Base-by-base conservation (phyloP, 1,140 invertebrate genomes). In the Steinernema feltiae region DNA sequence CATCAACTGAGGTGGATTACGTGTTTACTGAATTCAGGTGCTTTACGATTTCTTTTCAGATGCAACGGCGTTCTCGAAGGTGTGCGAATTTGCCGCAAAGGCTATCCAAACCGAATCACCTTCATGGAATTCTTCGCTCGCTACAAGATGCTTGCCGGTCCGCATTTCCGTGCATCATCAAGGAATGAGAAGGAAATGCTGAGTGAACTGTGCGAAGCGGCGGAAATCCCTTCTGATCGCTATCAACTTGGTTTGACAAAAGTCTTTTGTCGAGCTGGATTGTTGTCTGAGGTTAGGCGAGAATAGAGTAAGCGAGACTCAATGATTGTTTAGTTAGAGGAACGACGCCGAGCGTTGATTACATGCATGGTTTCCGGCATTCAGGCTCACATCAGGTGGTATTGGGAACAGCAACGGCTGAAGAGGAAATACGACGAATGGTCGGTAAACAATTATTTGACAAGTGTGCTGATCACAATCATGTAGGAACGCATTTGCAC, bases 31-130 rank as follows among this genome's bases (percentile, higher is more conserved):
- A 35, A 29, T 24, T 31, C 1, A 97, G 90, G 96, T 93, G 90
- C 92, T 92, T 89, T 89, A n/a, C 0, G n/a, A 17, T 18, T 18
- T 30, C 17, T 12, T 76, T 79, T 76, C 48, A 81, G 76, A 70
- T 84, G 83, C 75, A 84, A 84, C 74, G 95, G 95, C 63, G 96
- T 99, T 92, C 86, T 99, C 79, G 95, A 98, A 84, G 98, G 95
- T 3, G 96, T 98, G 76, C 90, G 92, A 79, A 98, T 99, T 69
- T 89, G 96, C 1, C 95, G 97, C 86, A 91, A 92, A 27, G 97
- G 97, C 1, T 99, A 96, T 86, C 96, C 96, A 0, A 92, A 97
- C n/a, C 90, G 95, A 63, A 89, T 97, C 83, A 91, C 92, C 32
- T 98, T 96, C 88, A 90, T 91, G 74, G 90, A 92, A 79, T 98